Evolutionary conservation across 2,113 vertebrate species (phyloP), one percentile per base, ranked within the genome.

Genomic region (Megaceryle torquata): DNA sequence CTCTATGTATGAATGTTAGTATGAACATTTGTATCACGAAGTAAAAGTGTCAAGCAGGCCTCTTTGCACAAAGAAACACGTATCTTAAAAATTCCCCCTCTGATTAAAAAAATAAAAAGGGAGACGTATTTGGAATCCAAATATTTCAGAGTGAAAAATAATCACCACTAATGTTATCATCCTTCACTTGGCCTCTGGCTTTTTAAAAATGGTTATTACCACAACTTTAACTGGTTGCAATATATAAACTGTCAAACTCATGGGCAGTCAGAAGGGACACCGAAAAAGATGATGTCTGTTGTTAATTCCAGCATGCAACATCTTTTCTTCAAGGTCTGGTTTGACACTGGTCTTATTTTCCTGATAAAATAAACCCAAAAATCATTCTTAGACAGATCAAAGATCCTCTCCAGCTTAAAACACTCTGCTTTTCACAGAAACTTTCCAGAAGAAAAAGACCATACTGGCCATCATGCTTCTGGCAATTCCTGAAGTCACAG

Each of bases 61-160:
- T 80, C 61, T 64, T 37, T 57, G 51, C 51, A 63, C 0, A 0
- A 82, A 25, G 22, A 95, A 82, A 75, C 8, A 5, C 0, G 1
- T 10, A 63, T 12, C 53, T 83, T 46, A 61, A 71, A 91, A 53
- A 70, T 13, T 44, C 22, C 26, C 4, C 22, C 16, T 61, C 33
- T 28, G 10, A 69, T 29, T 43, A 35, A 54, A 53, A 26, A 56
- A 28, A 37, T 46, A 20, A 24, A 41, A 24, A 46, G n/a, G 41
- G 71, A 44, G 5, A 54, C 4, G 9, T 19, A 78, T 61, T 60
- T 78, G 22, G 79, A 76, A 90, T 48, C 22, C 48, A 88, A 72
- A 29, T 25, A 41, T 65, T 80, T 37, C 24, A 54, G n/a, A 75
- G 86, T 29, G 29, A 69, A 76, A 86, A 74, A 54, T 14, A 75